A percentile compares a stretch with the other conserved stretches of the same genome.
phyloP scores from a whole-genome alignment of 2,113 vertebrate genomes.

The Cyanistes caeruleus region DNA sequence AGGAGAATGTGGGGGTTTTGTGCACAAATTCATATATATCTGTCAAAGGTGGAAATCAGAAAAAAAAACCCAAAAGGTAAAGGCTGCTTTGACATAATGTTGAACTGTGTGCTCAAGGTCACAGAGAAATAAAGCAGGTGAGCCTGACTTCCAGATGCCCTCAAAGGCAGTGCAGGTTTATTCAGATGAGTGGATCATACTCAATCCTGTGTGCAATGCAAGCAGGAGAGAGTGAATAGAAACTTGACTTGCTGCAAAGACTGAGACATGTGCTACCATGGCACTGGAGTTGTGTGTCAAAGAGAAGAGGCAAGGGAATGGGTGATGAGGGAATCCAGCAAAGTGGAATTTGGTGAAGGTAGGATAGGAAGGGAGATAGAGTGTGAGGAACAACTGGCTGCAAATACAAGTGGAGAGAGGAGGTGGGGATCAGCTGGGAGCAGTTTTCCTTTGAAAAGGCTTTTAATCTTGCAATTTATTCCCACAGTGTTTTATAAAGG shows the following conservation, averaged over 20 bases:
- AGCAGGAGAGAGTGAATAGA: neutral
- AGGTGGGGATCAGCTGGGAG: neutral
- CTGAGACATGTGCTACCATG: neutral
- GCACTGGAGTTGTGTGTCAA: neutral
- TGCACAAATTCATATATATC: neutral
- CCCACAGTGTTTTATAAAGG: conserved; percentile 2
- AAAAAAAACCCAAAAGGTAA: neutral
- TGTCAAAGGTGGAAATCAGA: neutral
- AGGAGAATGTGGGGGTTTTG: neutral
- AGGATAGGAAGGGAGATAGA: neutral
- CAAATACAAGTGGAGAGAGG: neutral
- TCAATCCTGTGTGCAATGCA: neutral
- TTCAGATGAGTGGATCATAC: neutral
- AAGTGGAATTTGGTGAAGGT: neutral
- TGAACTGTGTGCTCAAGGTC: neutral
- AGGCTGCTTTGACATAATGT: neutral
- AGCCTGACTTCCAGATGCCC: neutral
- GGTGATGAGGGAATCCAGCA: neutral
- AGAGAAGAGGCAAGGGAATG: neutral
- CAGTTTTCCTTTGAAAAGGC: conserved; percentile 9
- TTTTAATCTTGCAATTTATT: conserved; percentile 13
- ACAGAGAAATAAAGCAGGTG: neutral
- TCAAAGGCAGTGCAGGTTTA: neutral
- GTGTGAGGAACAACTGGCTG: neutral
- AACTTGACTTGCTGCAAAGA: neutral